Percentiles rank a stretch among this genome's conserved stretches.
Evolutionary conservation across 2,797 vertebrate species (phyloP).

Genomic region (Distichodus sexfasciatus): DNA sequence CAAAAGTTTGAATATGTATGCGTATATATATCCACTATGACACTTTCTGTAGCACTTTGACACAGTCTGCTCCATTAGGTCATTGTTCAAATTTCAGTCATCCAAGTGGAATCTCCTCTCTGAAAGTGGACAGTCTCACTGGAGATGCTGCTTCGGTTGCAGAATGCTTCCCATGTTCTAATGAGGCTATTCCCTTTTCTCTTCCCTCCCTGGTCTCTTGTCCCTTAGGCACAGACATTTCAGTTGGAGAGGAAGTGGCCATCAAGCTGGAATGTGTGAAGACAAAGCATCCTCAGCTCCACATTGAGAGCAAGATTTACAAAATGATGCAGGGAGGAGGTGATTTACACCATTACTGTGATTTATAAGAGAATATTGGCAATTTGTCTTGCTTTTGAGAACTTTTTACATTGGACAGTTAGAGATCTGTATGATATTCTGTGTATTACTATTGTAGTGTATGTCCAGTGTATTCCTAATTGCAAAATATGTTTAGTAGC

Average conservation of each 20-base stretch:
- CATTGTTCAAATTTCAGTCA: slow-evolving; percentile 4
- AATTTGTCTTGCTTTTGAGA: too few species aligned
- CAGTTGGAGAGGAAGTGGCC: slow-evolving; percentile 91
- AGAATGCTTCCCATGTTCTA: slow-evolving; percentile 18
- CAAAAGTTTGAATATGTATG: too few species aligned
- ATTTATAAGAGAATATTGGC: neutral
- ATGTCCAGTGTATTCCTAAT: too few species aligned
- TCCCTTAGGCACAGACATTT: slow-evolving; percentile 87
- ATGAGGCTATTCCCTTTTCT: neutral
- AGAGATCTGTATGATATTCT: too few species aligned
- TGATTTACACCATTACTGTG: slow-evolving; percentile 45
- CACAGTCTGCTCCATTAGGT: neutral
- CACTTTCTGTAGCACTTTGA: neutral
- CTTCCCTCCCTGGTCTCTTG: slow-evolving; percentile 31
- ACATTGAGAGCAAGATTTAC: slow-evolving; percentile 97
- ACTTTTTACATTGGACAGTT: neutral
- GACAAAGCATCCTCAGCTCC: slow-evolving; percentile 94
- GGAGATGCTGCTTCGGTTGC: slow-evolving; percentile 1
- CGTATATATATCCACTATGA: neutral
- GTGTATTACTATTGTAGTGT: too few species aligned
- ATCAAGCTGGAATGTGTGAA: slow-evolving; percentile 98
- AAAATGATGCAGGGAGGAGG: slow-evolving; percentile 99
- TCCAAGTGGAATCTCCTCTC: neutral
- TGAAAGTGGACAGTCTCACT: slow-evolving; percentile 1
- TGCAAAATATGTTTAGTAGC: neutral